Evolutionary conservation across 2,797 vertebrate genomes (phyloP).

Genomic region (Strix occidentalis): DNA sequence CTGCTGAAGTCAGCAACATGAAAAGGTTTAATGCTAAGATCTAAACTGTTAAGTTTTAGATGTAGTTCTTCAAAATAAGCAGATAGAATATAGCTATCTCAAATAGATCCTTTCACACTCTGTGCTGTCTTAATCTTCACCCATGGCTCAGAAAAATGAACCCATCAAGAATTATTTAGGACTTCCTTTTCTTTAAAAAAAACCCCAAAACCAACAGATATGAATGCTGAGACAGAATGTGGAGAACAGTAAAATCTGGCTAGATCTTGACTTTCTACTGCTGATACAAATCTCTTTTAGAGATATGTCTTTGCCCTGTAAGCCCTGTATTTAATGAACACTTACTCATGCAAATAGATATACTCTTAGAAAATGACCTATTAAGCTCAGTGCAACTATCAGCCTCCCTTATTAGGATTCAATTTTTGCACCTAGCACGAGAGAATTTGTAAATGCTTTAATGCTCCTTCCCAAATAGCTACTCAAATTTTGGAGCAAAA

Average conservation of each 20-base stretch:
- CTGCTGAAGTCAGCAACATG: constrained; percentile 5
- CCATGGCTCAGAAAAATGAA: not conserved
- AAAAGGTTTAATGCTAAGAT: not conserved
- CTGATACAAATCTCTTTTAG: not conserved
- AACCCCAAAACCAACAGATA: not conserved
- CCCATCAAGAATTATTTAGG: not conserved
- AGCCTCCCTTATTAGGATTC: not conserved
- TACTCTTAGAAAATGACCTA: not conserved
- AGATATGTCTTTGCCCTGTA: not conserved
- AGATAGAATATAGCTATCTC: not conserved
- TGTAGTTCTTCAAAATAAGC: not conserved
- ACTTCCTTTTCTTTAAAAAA: not conserved
- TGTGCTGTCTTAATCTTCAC: not conserved
- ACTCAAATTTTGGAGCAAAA: not conserved
- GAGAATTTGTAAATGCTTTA: not conserved
- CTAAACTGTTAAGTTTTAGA: not conserved
- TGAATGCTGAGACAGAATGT: not conserved
- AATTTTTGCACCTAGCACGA: not conserved
- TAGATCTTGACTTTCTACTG: not conserved
- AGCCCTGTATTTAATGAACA: not conserved
- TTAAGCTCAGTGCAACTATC: not conserved
- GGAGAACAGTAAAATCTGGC: not conserved
- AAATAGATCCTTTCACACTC: not conserved
- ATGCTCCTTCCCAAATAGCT: not conserved
- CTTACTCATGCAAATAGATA: not conserved